Conservation (phyloP, 2,797 vertebrate species). For the Ambastaia sidthimunki region DNA sequence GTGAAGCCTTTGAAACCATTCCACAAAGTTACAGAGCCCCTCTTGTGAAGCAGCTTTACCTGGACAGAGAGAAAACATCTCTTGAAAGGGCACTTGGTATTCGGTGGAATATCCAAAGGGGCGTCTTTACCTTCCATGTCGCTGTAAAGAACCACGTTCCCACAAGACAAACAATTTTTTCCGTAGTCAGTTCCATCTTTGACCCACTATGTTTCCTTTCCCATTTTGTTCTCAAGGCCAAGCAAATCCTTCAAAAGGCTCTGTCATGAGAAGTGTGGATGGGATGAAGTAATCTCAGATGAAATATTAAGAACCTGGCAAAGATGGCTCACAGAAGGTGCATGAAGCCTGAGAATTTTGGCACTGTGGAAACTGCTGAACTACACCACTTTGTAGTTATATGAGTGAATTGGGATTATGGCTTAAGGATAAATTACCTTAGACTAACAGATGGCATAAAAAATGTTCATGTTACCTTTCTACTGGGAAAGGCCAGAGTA, state of each 20-base stretch:
- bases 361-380: background rate
- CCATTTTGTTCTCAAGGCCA: too few relatives aligned
- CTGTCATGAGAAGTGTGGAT: too few relatives aligned
- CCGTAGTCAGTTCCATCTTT: too few relatives aligned
- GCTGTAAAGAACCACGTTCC: too few relatives aligned
- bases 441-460: background rate
- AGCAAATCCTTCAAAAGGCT: too few relatives aligned
- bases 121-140: too few relatives aligned
- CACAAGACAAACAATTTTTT: too few relatives aligned
- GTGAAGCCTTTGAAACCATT: background rate
- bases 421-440: background rate
- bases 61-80: background rate
- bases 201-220: too few relatives aligned
- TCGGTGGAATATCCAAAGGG: too few relatives aligned
- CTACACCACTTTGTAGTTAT: constrained; percentile 29
- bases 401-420: constrained; percentile 12
- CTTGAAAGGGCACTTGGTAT: too few relatives aligned
- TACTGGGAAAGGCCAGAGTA: constrained; percentile 28
- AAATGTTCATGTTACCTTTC: constrained; percentile 20
- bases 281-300: too few relatives aligned
- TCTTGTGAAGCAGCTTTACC: constrained; percentile 9
- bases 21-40: background rate
- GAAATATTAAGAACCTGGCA: background rate
- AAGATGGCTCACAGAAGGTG: constrained; percentile 27
- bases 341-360: constrained; percentile 21